Evolutionary conservation across 2,797 vertebrate genomes (phyloP).

Genomic region (Menidia menidia): DNA sequence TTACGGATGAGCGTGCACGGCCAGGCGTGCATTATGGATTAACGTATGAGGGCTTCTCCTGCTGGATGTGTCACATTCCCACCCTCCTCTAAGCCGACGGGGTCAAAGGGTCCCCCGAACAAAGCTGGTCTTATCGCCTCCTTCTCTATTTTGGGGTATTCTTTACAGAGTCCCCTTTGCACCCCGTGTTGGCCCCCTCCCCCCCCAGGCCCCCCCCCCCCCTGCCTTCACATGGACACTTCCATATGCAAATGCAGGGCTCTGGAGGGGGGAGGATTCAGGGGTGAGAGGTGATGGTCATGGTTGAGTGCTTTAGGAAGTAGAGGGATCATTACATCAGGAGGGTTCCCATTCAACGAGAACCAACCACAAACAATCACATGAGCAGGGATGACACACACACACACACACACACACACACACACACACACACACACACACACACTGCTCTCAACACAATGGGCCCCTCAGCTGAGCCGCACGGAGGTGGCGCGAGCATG

Average conservation of each 20-base stretch:
- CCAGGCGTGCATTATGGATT: neutral
- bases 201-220: no score
- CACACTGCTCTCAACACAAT: slow-evolving; percentile 46
- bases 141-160: slow-evolving; percentile 51
- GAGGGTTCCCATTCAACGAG: slow-evolving; percentile 71
- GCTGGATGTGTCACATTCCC: slow-evolving; percentile 12
- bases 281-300: slow-evolving; percentile 86
- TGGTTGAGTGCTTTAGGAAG: slow-evolving; percentile 88
- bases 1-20: slow-evolving; percentile 17
- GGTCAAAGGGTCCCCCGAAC: slow-evolving; percentile 44
- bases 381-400: slow-evolving; percentile 60
- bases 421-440: slow-evolving; percentile 9
- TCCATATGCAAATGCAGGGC: slow-evolving; percentile 83
- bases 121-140: slow-evolving; percentile 43
- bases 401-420: slow-evolving; percentile 5
- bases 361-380: slow-evolving; percentile 81
- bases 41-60: neutral
- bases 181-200: slow-evolving; percentile 48
- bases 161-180: slow-evolving; percentile 45
- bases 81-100: slow-evolving; percentile 34
- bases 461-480: slow-evolving; percentile 65
- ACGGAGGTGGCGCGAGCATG: slow-evolving; percentile 43
- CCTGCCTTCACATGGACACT: slow-evolving; percentile 68
- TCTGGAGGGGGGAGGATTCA: slow-evolving; percentile 60
- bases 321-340: slow-evolving; percentile 80